Base-by-base conservation (phyloP, 2,797 vertebrate species). In the Fundulus diaphanus region DNA sequence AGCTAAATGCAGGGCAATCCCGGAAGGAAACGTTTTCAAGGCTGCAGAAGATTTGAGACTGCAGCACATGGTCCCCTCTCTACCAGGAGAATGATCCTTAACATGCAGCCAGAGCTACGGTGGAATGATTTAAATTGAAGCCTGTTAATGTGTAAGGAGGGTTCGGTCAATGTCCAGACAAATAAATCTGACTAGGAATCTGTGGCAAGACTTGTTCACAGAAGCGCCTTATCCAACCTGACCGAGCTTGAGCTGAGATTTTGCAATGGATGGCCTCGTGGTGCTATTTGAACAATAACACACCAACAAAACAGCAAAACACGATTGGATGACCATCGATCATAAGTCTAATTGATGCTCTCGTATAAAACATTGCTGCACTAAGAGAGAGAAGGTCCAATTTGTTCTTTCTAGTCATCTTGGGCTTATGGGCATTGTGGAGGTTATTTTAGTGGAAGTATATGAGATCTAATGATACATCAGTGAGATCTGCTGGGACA, bases 391-490 rank as follows among this genome's bases (percentile, higher is more conserved):
- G 88, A 89, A 75, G 79, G 80, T 82, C 57, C 52, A 9, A 74
- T 69, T 79, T 87, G 81, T 88, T 78, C 82, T 81, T 72, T 84
- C 81, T 73, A 85, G 84, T 86, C 89, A 82, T 83, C 73, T 82
- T 54, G 22, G 79, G 90, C 91, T 88, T 87, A 89, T 69, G 81
- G 90, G 82, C 91, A 88, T 81, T 74, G 81, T 81, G 72, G 84
- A 92, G 90, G 90, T 92, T 90, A 92, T 93, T 93, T 93, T 92
- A 91, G 89, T 84, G 83, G 83, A 90, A 90, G 78, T 90, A 86
- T 89, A 90, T 91, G 90, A 91, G 92, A 89, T 91, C 85, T 93
- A 92, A 94, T 93, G 92, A 91, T 91, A 92, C 87, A 86, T 92
- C 90, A 87, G 90, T 85, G 89, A 91, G 91, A 90, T 92, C 88